phyloP scores from a whole-genome alignment of 2,888 invertebrate genomes.

The Helleia helle region DNA sequence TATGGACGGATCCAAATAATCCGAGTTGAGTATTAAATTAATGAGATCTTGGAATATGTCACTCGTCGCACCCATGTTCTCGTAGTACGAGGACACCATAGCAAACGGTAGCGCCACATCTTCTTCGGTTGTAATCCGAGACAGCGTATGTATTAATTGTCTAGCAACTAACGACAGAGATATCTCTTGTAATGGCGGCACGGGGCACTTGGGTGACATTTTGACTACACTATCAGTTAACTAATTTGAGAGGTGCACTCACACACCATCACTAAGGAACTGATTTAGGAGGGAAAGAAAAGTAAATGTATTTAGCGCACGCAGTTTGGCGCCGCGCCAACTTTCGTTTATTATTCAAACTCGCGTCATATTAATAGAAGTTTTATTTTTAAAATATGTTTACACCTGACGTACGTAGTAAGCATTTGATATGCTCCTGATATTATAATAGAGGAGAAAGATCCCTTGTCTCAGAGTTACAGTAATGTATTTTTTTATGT shows the following conservation, averaged over 20 bases:
- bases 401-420: constrained; percentile 41
- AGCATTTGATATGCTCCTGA: too few relatives aligned
- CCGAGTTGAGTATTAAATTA: constrained; percentile 76
- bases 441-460: too few relatives aligned
- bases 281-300: constrained; percentile 42
- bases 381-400: constrained; percentile 60
- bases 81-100: constrained; percentile 75
- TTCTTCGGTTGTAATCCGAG: constrained; percentile 75
- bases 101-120: constrained; percentile 74
- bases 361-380: constrained; percentile 60
- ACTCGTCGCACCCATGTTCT: constrained; percentile 76
- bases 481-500: too few relatives aligned
- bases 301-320: constrained; percentile 58
- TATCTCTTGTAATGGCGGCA: constrained; percentile 74
- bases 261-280: constrained; percentile 35
- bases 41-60: constrained; percentile 81
- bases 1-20: constrained; percentile 78
- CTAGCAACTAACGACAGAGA: constrained; percentile 76
- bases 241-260: constrained; percentile 27
- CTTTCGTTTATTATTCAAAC: constrained; percentile 59
- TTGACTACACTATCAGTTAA: constrained; percentile 26
- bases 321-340: constrained; percentile 59
- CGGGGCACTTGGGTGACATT: constrained; percentile 79
- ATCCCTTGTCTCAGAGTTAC: too few relatives aligned
- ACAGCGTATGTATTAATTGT: constrained; percentile 75